phyloP scores from a whole-genome alignment of 1,140 invertebrate species.

The Heliothis virescens region DNA sequence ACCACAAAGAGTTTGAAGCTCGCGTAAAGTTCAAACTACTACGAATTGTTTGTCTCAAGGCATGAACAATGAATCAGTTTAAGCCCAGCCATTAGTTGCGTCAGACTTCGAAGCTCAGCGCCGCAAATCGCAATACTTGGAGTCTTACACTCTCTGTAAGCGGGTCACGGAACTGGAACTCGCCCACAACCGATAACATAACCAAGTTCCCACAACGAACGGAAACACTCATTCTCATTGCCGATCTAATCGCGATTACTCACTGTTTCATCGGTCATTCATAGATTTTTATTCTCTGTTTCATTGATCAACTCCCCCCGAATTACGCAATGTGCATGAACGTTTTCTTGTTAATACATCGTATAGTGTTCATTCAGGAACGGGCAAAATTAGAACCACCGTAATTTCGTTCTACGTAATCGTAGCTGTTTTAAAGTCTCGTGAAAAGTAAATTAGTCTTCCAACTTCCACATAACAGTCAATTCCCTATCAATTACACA shows the following conservation, averaged over 20 bases:
- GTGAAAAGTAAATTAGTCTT: slow-evolving; percentile 14
- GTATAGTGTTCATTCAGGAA: no score
- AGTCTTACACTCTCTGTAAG: slow-evolving; percentile 35
- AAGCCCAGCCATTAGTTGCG: slow-evolving; percentile 43
- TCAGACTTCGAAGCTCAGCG: slow-evolving; percentile 33
- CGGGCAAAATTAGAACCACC: neutral
- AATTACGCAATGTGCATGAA: neutral
- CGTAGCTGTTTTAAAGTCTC: neutral
- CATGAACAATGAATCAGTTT: slow-evolving; percentile 33
- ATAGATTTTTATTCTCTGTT: slow-evolving; percentile 32
- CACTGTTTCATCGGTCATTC: slow-evolving; percentile 53
- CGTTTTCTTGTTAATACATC: neutral
- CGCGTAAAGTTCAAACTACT: neutral
- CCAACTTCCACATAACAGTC: neutral
- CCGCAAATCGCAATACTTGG: slow-evolving; percentile 57
- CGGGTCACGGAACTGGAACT: slow-evolving; percentile 70
- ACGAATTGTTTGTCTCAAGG: neutral
- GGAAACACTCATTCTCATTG: slow-evolving; percentile 71
- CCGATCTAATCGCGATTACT: slow-evolving; percentile 67
- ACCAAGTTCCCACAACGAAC: slow-evolving; percentile 55
- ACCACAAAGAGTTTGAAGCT: neutral
- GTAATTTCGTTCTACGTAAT: neutral
- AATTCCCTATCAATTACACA: slow-evolving; percentile 26
- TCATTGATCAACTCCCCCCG: slow-evolving; percentile 15
- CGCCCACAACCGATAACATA: slow-evolving; percentile 63